Percentiles rank a stretch among this genome's conserved stretches.
Evolutionary conservation across 1,140 invertebrate genomes (phyloP).

Genomic region (Penaeus chinensis): DNA sequence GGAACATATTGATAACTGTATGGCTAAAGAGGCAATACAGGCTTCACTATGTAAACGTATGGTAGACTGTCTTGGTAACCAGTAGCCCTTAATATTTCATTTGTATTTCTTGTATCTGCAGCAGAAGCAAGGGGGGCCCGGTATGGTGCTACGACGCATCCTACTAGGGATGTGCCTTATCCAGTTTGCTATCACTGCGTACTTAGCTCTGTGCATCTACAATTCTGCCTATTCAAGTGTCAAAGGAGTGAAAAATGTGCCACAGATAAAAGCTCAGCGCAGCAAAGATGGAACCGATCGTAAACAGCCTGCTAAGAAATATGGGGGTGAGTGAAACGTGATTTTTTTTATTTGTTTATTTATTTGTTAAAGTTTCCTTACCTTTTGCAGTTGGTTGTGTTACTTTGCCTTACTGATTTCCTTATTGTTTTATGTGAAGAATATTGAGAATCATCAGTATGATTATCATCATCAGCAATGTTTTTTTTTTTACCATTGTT

Average conservation of each 20-base stretch:
- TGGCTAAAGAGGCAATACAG: too few relatives aligned
- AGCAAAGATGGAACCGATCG: not conserved
- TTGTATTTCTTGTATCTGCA: not conserved
- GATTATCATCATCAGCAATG: too few relatives aligned
- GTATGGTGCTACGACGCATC: constrained; percentile 27
- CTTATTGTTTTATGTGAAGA: too few relatives aligned
- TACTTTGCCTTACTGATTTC: too few relatives aligned
- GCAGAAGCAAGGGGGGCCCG: constrained; percentile 35
- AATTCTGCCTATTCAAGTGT: constrained; percentile 44
- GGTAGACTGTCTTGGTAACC: too few relatives aligned
- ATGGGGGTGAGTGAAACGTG: not conserved
- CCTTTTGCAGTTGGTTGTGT: too few relatives aligned
- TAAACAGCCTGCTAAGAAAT: not conserved
- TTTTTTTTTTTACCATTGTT: too few relatives aligned
- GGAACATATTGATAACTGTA: too few relatives aligned
- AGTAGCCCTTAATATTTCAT: too few relatives aligned
- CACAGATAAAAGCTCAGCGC: not conserved
- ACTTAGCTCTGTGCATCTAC: constrained; percentile 42
- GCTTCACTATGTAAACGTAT: too few relatives aligned
- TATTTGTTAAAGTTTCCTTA: too few relatives aligned
- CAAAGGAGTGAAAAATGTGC: constrained; percentile 22
- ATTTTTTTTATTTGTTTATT: not conserved
- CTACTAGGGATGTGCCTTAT: constrained; percentile 36
- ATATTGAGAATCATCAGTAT: too few relatives aligned
- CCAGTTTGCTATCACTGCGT: constrained; percentile 36